Evolutionary conservation across 2,888 invertebrate species (phyloP), one percentile per base, ranked within the genome.

Genomic region (Rhorus exstirpatorius): DNA sequence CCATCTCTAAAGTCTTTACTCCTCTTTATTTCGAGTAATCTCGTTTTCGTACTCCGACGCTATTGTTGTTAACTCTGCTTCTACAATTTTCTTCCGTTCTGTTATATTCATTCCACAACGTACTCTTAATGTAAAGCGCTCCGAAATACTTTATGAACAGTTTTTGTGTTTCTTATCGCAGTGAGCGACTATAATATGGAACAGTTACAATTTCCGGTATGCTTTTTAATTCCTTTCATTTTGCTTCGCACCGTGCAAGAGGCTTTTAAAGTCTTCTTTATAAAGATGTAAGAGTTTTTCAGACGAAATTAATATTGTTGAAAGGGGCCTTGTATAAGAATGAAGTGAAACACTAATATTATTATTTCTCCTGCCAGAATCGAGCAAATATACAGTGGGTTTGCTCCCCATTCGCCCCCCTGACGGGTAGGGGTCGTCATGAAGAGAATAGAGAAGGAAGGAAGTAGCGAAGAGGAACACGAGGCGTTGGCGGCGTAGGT

Each of bases 401-500:
- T 10, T 6, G 31, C 14, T 53, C 24, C 24, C 8, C 21, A 21
- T 58, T 58, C 14, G 12, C 58, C 17, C 7, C 7, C 1, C 3
- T 17, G 10, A 21, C 12, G 26, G 14, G n/a, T 12, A n/a, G 35
- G 46, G n/a, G 17, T n/a, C 10, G 35, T 4, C 35, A 26, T n/a
- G n/a, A n/a, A n/a, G n/a, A 51, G 8, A 71, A 44, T 76, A 83
- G 76, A 74, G 81, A 85, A 71, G 83, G 85, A 84, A 86, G 72
- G 67, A 75, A 77, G 72, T 17, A 79, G 75, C 51, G 81, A 85
- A 82, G 71, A 81, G 85, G 85, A 84, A 81, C 86, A 81, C 86
- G 87, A 82, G 84, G 79, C 78, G 76, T 68, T 86, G 85, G 86
- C 81, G 82, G 77, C 81, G 83, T 74, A 86, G 85, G 84, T 87